These are phyloP conservation scores for Drosophila erecta DNA, from an alignment of 1,140 invertebrate species.

Conservation along the genomic window DNA sequence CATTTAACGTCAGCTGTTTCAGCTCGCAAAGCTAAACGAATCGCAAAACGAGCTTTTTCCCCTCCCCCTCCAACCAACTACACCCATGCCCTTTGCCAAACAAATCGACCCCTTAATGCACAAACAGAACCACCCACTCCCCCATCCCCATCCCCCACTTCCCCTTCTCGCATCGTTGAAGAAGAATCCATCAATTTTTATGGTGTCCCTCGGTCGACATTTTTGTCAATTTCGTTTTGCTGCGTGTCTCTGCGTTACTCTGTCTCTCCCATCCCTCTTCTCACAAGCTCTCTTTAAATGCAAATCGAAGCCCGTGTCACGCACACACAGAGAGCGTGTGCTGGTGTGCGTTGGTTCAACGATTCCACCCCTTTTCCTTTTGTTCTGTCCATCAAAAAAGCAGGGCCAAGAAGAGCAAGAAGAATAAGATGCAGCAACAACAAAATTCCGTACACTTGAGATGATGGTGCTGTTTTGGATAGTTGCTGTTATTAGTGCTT, in stretches of 20 bases:
- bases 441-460: conserved; percentile 13
- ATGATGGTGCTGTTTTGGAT: not conserved
- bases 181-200: conserved; percentile 84
- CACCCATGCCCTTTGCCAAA: too few relatives aligned
- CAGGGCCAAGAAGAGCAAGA: conserved; percentile 21
- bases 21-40: conserved; percentile 34
- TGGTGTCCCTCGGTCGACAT: conserved; percentile 74
- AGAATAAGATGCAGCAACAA: conserved; percentile 32
- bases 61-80: not conserved
- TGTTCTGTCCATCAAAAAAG: conserved; percentile 83
- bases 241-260: conserved; percentile 8
- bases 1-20: conserved; percentile 11
- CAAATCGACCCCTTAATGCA: conserved; percentile 5
- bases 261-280: conserved; percentile 9
- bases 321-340: conserved; percentile 20
- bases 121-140: conserved; percentile 7
- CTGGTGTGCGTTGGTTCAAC: conserved; percentile 45
- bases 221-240: conserved; percentile 76
- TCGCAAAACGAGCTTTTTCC: conserved; percentile 37
- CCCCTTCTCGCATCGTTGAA: conserved; percentile 54
- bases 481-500: conserved; percentile 8
- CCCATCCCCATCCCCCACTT: not conserved
- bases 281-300: conserved; percentile 66
- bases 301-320: conserved; percentile 78
- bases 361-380: conserved; percentile 84